phyloP scores from a whole-genome alignment of 2,113 vertebrate species.

The Percopsis transmontana region DNA sequence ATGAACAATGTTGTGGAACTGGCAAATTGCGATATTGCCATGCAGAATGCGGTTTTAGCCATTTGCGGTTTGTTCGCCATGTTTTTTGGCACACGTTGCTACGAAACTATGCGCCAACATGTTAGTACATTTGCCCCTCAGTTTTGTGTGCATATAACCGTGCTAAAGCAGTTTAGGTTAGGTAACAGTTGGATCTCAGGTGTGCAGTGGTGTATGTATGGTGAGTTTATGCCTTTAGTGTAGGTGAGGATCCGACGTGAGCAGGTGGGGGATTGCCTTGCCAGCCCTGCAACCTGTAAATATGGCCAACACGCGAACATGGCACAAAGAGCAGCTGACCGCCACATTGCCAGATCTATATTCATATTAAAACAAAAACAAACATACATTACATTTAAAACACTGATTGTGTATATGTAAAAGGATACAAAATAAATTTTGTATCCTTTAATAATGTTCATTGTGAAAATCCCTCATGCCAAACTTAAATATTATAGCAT shows the following conservation, averaged over 20 bases:
- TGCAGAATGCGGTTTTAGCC: no score
- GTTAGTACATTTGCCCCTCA: no score
- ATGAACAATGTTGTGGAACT: no score
- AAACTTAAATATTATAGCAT: no score
- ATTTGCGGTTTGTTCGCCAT: no score
- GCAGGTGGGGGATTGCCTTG: slow-evolving; percentile 95
- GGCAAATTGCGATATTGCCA: no score
- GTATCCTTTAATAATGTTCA: neutral
- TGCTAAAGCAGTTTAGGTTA: no score
- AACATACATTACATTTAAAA: slow-evolving; percentile 2
- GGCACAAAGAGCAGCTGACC: slow-evolving; percentile 94
- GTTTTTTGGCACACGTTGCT: no score
- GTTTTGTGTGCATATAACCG: no score
- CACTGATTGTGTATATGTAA: neutral
- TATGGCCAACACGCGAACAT: slow-evolving; percentile 95
- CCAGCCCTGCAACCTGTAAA: slow-evolving; percentile 97
- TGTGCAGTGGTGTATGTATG: neutral
- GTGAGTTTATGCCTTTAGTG: slow-evolving; percentile 85
- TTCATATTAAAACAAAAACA: neutral
- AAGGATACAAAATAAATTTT: no score
- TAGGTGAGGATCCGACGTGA: slow-evolving; percentile 96
- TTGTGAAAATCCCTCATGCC: no score
- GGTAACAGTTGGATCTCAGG: neutral
- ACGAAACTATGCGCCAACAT: no score
- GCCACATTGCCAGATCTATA: slow-evolving; percentile 97